Conservation (phyloP, 2,888 invertebrate genomes). For the Plagodis dolabraria region DNA sequence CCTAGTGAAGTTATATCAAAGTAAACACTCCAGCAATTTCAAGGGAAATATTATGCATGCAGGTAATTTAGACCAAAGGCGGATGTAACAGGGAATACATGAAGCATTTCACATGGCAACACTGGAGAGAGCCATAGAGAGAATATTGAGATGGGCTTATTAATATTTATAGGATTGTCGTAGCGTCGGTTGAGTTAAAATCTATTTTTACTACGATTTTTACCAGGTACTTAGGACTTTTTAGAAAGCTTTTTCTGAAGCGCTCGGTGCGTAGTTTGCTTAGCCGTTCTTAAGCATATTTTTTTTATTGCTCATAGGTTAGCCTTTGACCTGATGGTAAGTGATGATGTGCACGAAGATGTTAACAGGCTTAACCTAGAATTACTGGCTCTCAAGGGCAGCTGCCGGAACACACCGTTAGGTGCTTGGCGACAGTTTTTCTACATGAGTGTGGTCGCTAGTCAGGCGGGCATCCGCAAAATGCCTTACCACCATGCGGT, state of each 20-base stretch:
- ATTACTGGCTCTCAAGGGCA: too few relatives aligned
- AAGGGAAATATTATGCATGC: constrained; percentile 14
- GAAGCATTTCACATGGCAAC: constrained; percentile 16
- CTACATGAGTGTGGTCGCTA: too few relatives aligned
- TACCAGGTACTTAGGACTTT: too few relatives aligned
- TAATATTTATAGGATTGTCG: constrained; percentile 10
- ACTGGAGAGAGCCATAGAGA: constrained; percentile 5
- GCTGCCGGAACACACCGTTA: too few relatives aligned
- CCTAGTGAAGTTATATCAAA: constrained; percentile 4
- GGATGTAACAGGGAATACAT: constrained; percentile 11
- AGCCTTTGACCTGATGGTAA: background rate
- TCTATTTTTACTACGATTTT: background rate
- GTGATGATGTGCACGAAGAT: too few relatives aligned
- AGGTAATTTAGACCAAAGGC: constrained; percentile 12
- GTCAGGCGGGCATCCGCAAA: too few relatives aligned
- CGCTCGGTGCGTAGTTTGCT: background rate
- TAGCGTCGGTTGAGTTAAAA: background rate
- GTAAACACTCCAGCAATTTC: background rate
- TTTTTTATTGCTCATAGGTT: background rate
- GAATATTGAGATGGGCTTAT: constrained; percentile 7
- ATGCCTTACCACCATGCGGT: too few relatives aligned
- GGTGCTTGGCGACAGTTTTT: too few relatives aligned
- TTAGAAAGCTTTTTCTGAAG: too few relatives aligned
- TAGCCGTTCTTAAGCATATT: background rate
- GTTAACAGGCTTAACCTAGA: too few relatives aligned